Conservation (phyloP, 2,797 vertebrate species). For the Lepus townsendii region DNA sequence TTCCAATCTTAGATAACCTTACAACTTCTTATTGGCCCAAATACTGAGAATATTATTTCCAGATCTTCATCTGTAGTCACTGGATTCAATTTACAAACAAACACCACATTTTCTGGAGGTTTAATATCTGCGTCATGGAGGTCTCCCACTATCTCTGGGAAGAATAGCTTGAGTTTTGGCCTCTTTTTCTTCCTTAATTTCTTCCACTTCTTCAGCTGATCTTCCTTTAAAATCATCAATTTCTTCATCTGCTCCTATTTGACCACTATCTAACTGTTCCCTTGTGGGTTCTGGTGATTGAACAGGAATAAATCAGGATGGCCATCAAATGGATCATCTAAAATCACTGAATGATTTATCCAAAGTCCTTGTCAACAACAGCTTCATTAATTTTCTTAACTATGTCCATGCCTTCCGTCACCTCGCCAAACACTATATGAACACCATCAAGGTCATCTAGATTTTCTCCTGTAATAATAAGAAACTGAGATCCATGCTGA, state of each 20-base stretch:
- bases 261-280: slow-evolving; percentile 93
- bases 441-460: slow-evolving; percentile 97
- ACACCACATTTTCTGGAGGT: slow-evolving; percentile 97
- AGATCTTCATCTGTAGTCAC: slow-evolving; percentile 98
- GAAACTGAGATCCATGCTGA: slow-evolving; percentile 97
- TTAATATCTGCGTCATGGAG: slow-evolving; percentile 96
- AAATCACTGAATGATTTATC: slow-evolving; percentile 94
- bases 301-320: slow-evolving; percentile 93
- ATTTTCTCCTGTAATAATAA: slow-evolving; percentile 95
- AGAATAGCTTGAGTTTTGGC: too few species aligned
- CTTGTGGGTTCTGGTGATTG: slow-evolving; percentile 96
- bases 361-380: slow-evolving; percentile 97
- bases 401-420: slow-evolving; percentile 95
- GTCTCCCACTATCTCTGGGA: slow-evolving; percentile 92
- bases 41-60: slow-evolving; percentile 98
- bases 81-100: slow-evolving; percentile 98
- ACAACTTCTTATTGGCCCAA: slow-evolving; percentile 96
- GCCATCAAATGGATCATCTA: slow-evolving; percentile 98
- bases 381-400: slow-evolving; percentile 96
- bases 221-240: slow-evolving; percentile 94
- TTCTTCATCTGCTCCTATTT: slow-evolving; percentile 97
- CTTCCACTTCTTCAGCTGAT: slow-evolving; percentile 85
- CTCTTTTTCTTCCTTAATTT: too few species aligned
- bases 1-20: slow-evolving; percentile 99
- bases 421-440: slow-evolving; percentile 98